Conservation (phyloP, 2,797 vertebrate species). For the Clarias pachynema region DNA sequence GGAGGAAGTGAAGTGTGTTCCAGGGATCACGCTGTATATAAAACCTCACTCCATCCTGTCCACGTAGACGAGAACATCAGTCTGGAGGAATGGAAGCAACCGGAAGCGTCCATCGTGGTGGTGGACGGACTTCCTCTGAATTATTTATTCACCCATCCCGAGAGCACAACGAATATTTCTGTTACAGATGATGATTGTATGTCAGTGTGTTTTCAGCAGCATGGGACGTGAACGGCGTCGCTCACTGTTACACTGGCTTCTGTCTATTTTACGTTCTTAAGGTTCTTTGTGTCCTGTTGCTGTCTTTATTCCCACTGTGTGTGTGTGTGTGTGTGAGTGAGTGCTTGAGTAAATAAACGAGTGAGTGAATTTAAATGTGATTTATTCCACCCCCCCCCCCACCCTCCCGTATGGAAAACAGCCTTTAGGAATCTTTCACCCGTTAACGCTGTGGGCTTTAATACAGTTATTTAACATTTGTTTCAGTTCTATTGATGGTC, state of each 20-base stretch:
- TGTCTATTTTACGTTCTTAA: slow-evolving; percentile 29
- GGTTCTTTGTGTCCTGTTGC: slow-evolving; percentile 18
- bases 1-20: neutral
- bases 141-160: slow-evolving; percentile 40
- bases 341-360: neutral
- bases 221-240: slow-evolving; percentile 22
- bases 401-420: neutral
- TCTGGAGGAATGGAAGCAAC: slow-evolving; percentile 39
- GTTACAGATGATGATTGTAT: slow-evolving; percentile 68
- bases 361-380: neutral
- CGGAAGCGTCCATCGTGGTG: slow-evolving; percentile 33
- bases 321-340: slow-evolving; percentile 1
- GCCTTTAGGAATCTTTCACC: neutral
- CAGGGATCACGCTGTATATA: slow-evolving; percentile 26
- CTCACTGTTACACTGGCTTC: slow-evolving; percentile 39
- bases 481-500: neutral
- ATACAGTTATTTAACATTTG: neutral
- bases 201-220: slow-evolving; percentile 41
- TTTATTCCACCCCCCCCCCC: neutral
- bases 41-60: slow-evolving; percentile 51
- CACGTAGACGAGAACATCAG: slow-evolving; percentile 40
- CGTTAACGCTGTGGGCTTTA: neutral
- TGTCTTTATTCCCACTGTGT: slow-evolving; percentile 14
- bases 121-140: slow-evolving; percentile 31
- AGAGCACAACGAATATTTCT: slow-evolving; percentile 50